These are phyloP conservation scores for Dermolepida albohirtum DNA, from an alignment of 2,888 invertebrate genomes.

Conservation along the genomic window DNA sequence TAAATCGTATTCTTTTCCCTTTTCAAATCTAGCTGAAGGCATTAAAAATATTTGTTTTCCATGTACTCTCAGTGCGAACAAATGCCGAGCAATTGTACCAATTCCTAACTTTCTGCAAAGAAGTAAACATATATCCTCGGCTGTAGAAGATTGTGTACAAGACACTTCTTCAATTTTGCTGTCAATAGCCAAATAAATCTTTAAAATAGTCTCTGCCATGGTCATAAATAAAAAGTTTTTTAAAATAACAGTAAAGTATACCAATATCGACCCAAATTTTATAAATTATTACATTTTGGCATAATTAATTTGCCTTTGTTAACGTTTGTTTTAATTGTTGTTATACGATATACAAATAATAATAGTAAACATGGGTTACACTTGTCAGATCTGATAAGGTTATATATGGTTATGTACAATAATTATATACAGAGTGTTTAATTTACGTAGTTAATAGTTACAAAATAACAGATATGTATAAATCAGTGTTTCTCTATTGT, in stretches of 20 bases:
- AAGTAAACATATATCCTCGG: conserved; percentile 78
- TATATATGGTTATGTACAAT: neutral
- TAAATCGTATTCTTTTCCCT: conserved; percentile 75
- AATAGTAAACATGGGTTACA: conserved; percentile 24
- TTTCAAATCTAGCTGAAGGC: conserved; percentile 70
- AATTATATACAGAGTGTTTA: too few species aligned
- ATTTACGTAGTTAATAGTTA: too few species aligned
- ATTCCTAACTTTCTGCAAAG: conserved; percentile 80
- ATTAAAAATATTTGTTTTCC: conserved; percentile 77
- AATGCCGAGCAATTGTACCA: conserved; percentile 79
- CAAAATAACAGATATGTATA: too few species aligned
- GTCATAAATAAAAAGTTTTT: neutral
- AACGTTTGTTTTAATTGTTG: conserved; percentile 5
- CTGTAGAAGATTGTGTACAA: conserved; percentile 62
- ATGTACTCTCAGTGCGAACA: conserved; percentile 80
- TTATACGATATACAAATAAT: conserved; percentile 11
- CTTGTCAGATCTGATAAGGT: neutral
- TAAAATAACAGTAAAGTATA: neutral
- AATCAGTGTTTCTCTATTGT: too few species aligned
- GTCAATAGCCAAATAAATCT: conserved; percentile 50
- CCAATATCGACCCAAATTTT: neutral
- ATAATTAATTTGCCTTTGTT: neutral
- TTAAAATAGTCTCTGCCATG: conserved; percentile 42
- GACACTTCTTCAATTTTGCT: conserved; percentile 51
- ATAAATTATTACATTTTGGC: conserved; percentile 1